phyloP scores from a whole-genome alignment of 2,797 vertebrate species.

The Propithecus deckenii region DNA sequence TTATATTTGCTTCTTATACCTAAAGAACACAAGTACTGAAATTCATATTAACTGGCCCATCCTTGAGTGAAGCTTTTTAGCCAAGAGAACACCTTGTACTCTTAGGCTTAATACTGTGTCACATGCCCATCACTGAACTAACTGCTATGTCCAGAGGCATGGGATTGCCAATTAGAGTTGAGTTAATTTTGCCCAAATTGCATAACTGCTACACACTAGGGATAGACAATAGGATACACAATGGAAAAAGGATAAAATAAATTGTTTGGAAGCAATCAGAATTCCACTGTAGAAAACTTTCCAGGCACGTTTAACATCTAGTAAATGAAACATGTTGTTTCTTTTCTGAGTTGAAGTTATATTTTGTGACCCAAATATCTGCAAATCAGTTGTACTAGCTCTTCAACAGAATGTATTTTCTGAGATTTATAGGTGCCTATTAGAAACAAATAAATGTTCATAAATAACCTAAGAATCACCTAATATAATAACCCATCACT shows the following conservation, averaged over 20 bases:
- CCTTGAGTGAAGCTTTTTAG: neutral
- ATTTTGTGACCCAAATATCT: conserved; percentile 44
- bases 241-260: neutral
- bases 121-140: neutral
- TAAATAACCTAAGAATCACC: conserved; percentile 39
- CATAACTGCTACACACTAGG: neutral
- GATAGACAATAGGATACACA: neutral
- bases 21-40: neutral
- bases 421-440: neutral
- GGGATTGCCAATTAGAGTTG: neutral
- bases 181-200: neutral
- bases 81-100: neutral
- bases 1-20: neutral
- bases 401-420: neutral
- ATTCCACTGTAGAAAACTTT: neutral
- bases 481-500: neutral
- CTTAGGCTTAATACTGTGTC: neutral
- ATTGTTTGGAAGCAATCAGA: neutral
- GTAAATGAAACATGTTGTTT: neutral
- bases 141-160: neutral
- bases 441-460: conserved; percentile 44
- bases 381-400: conserved; percentile 17
- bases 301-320: neutral
- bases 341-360: conserved; percentile 40
- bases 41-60: neutral